Evolutionary conservation across 2,113 vertebrate species (phyloP).

Genomic region (Sebastes fasciatus): DNA sequence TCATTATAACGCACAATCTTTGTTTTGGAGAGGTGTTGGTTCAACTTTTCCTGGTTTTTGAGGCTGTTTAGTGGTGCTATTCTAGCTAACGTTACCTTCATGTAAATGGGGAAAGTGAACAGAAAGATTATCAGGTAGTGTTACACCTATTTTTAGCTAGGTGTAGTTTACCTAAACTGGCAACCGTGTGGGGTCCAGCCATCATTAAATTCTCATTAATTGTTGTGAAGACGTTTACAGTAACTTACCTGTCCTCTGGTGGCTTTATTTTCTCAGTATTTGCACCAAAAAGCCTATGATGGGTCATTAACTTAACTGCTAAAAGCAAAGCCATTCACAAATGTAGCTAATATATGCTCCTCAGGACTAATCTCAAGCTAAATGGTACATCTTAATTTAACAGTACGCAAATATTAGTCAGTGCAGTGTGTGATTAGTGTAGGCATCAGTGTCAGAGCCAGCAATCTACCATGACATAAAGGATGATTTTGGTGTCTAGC

Average conservation of each 20-base stretch:
- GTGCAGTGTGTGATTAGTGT: background rate
- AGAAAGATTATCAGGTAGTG: background rate
- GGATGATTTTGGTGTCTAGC: background rate
- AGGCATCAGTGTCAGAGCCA: background rate
- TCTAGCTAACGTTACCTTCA: background rate
- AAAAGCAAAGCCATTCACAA: background rate
- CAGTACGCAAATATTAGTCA: background rate
- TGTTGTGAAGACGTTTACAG: background rate
- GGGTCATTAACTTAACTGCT: background rate
- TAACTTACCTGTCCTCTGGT: background rate
- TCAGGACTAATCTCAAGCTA: background rate
- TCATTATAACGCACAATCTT: background rate
- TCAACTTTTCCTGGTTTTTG: background rate
- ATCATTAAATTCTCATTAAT: background rate
- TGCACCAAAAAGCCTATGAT: background rate
- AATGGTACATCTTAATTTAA: background rate
- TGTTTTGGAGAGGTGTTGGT: background rate
- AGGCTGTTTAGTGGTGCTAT: background rate
- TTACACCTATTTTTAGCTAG: conserved; percentile 11
- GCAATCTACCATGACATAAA: background rate
- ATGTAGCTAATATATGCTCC: background rate
- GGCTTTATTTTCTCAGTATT: background rate
- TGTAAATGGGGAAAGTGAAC: background rate
- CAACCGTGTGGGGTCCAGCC: background rate
- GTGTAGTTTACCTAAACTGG: background rate